Evolutionary conservation across 2,797 vertebrate species (phyloP).

Genomic region (Potorous gilbertii): DNA sequence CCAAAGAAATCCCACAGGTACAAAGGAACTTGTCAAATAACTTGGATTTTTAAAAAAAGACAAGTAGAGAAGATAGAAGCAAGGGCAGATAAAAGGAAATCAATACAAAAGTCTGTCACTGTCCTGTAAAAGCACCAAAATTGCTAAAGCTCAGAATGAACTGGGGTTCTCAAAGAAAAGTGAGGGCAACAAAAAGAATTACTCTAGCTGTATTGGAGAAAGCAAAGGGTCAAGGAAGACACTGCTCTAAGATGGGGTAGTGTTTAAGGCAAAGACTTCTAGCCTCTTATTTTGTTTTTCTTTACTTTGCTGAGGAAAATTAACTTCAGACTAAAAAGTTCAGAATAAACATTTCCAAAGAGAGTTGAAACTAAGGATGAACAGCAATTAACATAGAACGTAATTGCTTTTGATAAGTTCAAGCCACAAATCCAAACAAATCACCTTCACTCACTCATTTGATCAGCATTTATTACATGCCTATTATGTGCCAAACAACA

Average conservation of each 20-base stretch:
- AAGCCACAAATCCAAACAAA: not conserved
- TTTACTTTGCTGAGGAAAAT: not conserved
- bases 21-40: not conserved
- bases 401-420: not conserved
- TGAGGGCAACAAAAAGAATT: not conserved
- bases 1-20: not conserved
- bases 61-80: not conserved
- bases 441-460: not conserved
- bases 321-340: not conserved
- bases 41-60: not conserved
- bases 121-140: not conserved
- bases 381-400: not conserved
- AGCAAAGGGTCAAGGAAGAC: not conserved
- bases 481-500: not conserved
- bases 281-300: not conserved
- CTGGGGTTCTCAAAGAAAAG: not conserved
- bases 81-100: not conserved
- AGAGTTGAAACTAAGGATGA: not conserved
- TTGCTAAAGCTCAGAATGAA: not conserved
- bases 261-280: not conserved
- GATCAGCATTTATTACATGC: not conserved
- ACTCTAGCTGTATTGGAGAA: not conserved
- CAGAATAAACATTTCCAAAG: not conserved
- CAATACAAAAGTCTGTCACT: not conserved
- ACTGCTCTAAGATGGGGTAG: not conserved